phyloP scores from a whole-genome alignment of 2,888 invertebrate genomes.

The Empis stercorea region DNA sequence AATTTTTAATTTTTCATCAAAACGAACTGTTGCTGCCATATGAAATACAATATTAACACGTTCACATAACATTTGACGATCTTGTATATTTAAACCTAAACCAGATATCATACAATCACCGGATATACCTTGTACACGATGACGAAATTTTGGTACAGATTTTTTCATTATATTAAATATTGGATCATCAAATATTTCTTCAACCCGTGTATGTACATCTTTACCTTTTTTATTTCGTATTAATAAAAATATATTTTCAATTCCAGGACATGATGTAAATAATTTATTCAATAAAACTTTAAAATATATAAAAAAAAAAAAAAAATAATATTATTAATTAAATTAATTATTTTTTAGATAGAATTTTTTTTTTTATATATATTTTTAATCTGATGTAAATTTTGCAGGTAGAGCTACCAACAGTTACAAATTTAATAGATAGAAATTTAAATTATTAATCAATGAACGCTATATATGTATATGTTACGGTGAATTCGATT shows the following conservation, averaged over 20 bases:
- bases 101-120: slow-evolving; percentile 43
- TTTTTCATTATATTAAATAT: slow-evolving; percentile 39
- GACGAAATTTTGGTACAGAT: slow-evolving; percentile 41
- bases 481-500: too few relatives aligned
- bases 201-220: slow-evolving; percentile 48
- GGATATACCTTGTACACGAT: slow-evolving; percentile 40
- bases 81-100: slow-evolving; percentile 38
- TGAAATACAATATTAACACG: slow-evolving; percentile 44
- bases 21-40: slow-evolving; percentile 46
- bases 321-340: not conserved
- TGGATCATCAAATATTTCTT: slow-evolving; percentile 54
- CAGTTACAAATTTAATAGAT: too few relatives aligned
- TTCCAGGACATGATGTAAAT: slow-evolving; percentile 40
- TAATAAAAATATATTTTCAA: slow-evolving; percentile 41
- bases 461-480: too few relatives aligned
- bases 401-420: too few relatives aligned
- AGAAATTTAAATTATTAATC: too few relatives aligned
- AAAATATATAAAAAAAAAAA: slow-evolving; percentile 5
- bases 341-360: too few relatives aligned
- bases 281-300: slow-evolving; percentile 44
- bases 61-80: slow-evolving; percentile 35
- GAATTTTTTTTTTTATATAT: too few relatives aligned
- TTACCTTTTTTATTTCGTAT: slow-evolving; percentile 49
- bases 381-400: too few relatives aligned
- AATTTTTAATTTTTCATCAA: slow-evolving; percentile 60